phyloP scores from a whole-genome alignment of 2,888 invertebrate species.

The Lottia gigantea region DNA sequence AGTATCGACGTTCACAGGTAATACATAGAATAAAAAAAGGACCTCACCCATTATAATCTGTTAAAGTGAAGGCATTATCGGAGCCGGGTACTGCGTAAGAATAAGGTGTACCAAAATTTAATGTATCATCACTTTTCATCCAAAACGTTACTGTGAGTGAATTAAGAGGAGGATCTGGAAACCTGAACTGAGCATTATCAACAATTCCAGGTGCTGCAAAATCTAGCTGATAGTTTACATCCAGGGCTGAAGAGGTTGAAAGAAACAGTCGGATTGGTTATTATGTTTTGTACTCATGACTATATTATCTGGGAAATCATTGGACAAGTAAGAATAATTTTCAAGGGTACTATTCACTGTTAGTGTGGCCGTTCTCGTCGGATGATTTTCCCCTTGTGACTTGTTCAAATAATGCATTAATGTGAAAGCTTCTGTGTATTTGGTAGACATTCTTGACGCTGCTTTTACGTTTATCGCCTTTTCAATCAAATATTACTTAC shows the following conservation, averaged over 20 bases:
- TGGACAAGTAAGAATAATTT: too few species aligned
- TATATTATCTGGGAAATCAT: too few species aligned
- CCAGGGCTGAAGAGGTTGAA: constrained; percentile 61
- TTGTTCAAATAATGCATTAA: too few species aligned
- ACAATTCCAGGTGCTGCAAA: constrained; percentile 73
- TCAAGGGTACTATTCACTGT: too few species aligned
- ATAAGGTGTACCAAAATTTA: constrained; percentile 78
- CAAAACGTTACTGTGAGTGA: constrained; percentile 76
- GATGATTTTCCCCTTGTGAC: too few species aligned
- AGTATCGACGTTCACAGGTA: too few species aligned
- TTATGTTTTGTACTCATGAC: too few species aligned
- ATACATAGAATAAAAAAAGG: too few species aligned
- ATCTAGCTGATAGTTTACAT: constrained; percentile 72
- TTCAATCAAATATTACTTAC: constrained; percentile 23
- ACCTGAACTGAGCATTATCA: constrained; percentile 73
- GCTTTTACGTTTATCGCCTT: too few species aligned
- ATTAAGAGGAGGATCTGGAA: constrained; percentile 65
- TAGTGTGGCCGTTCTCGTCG: too few species aligned
- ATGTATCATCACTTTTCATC: constrained; percentile 75
- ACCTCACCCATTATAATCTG: constrained; percentile 77
- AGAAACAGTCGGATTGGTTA: not conserved
- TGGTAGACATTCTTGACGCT: too few species aligned
- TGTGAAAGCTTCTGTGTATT: too few species aligned
- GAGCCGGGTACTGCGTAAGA: constrained; percentile 74
- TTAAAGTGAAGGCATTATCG: constrained; percentile 77